Evolutionary conservation across 2,113 vertebrate species (phyloP).

Genomic region (Poecilia latipinna): DNA sequence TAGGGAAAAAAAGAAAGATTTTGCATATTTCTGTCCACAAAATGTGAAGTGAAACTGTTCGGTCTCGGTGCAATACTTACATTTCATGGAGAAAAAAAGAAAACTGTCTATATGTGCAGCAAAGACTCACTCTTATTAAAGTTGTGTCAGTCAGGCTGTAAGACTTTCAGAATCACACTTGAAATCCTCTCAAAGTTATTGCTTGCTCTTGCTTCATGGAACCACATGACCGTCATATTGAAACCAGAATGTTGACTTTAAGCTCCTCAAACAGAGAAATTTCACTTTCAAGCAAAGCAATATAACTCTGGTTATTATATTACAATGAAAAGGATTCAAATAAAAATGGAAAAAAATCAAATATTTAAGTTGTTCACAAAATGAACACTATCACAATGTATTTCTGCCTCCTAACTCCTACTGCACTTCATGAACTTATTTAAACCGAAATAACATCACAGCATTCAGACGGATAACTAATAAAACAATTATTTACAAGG

Average conservation of each 20-base stretch:
- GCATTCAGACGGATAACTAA: not conserved
- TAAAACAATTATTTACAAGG: not conserved
- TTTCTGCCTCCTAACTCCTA: not conserved
- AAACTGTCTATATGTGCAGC: not conserved
- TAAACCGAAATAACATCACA: constrained; percentile 1
- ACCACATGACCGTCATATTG: not conserved
- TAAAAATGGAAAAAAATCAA: not conserved
- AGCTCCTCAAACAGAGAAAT: not conserved
- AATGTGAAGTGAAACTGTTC: not conserved
- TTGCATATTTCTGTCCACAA: not conserved
- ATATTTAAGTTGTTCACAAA: not conserved
- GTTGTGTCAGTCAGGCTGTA: not conserved
- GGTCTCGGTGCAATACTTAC: not conserved
- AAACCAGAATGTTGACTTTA: not conserved
- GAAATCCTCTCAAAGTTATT: not conserved
- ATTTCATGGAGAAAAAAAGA: not conserved
- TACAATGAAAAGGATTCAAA: not conserved
- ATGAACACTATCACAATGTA: not conserved
- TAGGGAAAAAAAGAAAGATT: not conserved
- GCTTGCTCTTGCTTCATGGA: constrained; percentile 1
- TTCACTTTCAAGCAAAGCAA: not conserved
- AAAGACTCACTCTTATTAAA: not conserved
- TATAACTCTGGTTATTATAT: not conserved
- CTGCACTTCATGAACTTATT: not conserved
- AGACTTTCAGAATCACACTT: not conserved